Base-by-base conservation (phyloP, 2,888 invertebrate genomes). In the Cordylochernes scorpioides region DNA sequence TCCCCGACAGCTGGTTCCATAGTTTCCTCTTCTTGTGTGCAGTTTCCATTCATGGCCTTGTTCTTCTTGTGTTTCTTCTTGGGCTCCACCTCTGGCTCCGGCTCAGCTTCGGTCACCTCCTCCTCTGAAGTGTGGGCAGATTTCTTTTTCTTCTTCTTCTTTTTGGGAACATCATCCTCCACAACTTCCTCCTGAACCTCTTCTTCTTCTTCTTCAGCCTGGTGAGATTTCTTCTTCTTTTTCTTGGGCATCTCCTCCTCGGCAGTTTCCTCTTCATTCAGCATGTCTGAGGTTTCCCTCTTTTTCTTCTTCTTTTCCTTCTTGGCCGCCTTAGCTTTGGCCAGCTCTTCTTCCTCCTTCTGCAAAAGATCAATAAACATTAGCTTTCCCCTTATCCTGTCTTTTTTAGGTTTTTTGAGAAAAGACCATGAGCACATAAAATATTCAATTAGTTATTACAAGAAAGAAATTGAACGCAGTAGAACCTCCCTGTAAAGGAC, bases 251-350 rank as follows among this genome's bases (percentile, higher is more conserved):
- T 18, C 9, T 3, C n/a, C 7, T 28, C 22, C 5, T n/a, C 15
- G 3, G 4, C 12, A 4, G 10, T 14, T 15, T 9, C 9, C 28
- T 7, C 24, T n/a, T 19, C 24, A 14, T 13, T 5, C 16, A 17
- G 19, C 13, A 14, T 27, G 12, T 12, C 16, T 14, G n/a, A 27
- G 5, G n/a, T 10, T 10, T 15, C 17, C 9, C 19, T 32, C 9
- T 31, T 29, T 14, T 31, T 24, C n/a, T 17, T 14, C 22, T 27
- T 34, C 34, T 34, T 29, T 10, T 9, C 13, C 29, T 29, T 28
- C 25, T 25, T 29, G 3, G 27, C 17, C 22, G 5, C n/a, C 15
- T 25, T 19, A 17, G 16, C n/a, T 3, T 18, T 8, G 8, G 9
- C 17, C 15, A 12, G 19, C 15, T 30, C 28, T 6, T 9, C 22